A percentile compares a stretch with the other conserved stretches of the same genome.
Evolutionary conservation across 2,113 vertebrate genomes (phyloP).

Genomic region (Cnemophilus loriae): DNA sequence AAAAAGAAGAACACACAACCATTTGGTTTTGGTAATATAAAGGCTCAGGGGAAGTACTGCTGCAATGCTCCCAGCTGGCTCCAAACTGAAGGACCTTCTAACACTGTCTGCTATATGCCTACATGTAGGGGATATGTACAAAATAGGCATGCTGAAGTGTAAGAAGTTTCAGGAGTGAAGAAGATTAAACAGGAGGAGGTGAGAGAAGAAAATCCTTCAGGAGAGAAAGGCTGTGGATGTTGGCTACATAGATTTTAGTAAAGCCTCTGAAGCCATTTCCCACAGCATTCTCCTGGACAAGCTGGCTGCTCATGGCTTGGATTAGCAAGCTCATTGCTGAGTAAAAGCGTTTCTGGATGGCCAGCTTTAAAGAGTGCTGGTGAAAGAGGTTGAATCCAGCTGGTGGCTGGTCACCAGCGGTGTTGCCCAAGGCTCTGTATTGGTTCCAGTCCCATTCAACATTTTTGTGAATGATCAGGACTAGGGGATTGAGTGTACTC

Average conservation of each 20-base stretch:
- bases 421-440: not conserved
- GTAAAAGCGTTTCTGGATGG: not conserved
- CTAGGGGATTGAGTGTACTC: not conserved
- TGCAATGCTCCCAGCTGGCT: not conserved
- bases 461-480: not conserved
- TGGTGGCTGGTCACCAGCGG: rapidly evolving
- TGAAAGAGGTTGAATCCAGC: not conserved
- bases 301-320: not conserved
- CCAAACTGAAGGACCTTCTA: not conserved
- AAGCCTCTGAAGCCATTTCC: not conserved
- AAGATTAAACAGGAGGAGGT: not conserved
- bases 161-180: not conserved
- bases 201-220: not conserved
- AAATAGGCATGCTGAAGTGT: not conserved
- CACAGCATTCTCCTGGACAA: not conserved
- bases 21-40: not conserved
- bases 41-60: not conserved
- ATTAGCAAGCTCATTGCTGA: not conserved
- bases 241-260: not conserved
- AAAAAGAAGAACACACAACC: not conserved
- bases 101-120: not conserved
- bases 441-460: not conserved
- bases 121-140: not conserved
- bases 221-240: not conserved
- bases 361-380: not conserved